Base-by-base conservation (phyloP, 1,140 invertebrate species). In the Papilio polyxenes region DNA sequence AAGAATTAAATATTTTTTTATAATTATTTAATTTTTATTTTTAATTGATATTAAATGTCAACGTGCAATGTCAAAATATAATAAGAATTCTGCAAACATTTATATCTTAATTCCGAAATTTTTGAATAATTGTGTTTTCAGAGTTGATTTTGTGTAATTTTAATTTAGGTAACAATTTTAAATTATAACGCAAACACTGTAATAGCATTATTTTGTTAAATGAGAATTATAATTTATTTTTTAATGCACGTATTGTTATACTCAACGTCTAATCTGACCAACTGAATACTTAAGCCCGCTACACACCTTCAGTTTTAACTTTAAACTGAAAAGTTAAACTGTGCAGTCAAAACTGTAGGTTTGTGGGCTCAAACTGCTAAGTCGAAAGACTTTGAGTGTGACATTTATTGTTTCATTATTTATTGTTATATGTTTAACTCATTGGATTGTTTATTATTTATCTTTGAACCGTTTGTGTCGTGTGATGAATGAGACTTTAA, bases 401-500 rank as follows among this genome's bases (percentile, higher is more conserved):
- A 53, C 4, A 31, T 0, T 31, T 31, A 31, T 31, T 31, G 23
- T 31, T 31, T 31, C 2, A 31, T 31, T 31, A 31, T 9, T 11
- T 11, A 4, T 23, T 65, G 17, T 65, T 31, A 31, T 65, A 31
- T 37, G 10, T 59, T 20, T 7, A 13, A 31, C 1, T 23, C 23
- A 65, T 31, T 10, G 23, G 20, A 65, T 65, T 65, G 62, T 65
- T 31, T 10, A 31, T 62, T 62, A 20, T 62, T 62, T 8, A 62
- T 17, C 5, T 62, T 65, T 65, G n/a, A 31, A 9, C 10, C 23
- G 62, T 65, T 65, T 9, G 62, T 31, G 62, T 65, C 81, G 44
- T 74, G 62, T 84, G 44, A 51, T 80, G 77, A 75, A 80, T 69
- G 20, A 82, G 72, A 74, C 75, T 40, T 74, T 75, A 81, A 83